Evolutionary conservation across 1,140 invertebrate species (phyloP).

Genomic region (Cepaea nemoralis): DNA sequence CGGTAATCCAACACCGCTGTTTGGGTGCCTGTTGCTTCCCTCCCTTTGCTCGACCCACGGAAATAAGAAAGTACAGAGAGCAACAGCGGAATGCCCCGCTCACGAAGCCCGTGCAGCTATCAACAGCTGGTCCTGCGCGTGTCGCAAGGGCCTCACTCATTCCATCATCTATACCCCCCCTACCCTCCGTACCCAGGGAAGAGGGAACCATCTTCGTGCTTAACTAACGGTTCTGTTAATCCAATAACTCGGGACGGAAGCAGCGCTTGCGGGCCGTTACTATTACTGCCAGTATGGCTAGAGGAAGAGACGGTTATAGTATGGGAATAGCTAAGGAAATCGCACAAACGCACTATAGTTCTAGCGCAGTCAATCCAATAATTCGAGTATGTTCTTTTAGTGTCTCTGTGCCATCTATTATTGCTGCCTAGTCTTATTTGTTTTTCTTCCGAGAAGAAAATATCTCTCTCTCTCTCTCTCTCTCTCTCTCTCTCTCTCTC

Average conservation of each 20-base stretch:
- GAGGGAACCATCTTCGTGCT: neutral
- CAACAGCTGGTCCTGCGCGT: conserved; percentile 1
- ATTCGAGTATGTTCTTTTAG: too few relatives aligned
- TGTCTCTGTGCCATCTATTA: too few relatives aligned
- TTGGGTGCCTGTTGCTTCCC: conserved; percentile 3
- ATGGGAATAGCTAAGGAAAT: too few relatives aligned
- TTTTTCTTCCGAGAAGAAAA: too few relatives aligned
- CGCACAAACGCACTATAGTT: too few relatives aligned
- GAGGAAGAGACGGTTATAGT: too few relatives aligned
- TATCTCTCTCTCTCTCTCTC: neutral
- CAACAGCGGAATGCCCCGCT: neutral
- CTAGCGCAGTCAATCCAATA: too few relatives aligned
- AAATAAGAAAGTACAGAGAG: neutral
- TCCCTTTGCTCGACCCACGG: neutral
- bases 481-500: neutral
- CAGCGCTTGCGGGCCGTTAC: neutral
- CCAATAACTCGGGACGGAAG: neutral
- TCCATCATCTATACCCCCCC: neutral
- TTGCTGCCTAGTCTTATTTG: too few relatives aligned
- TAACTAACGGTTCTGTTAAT: neutral
- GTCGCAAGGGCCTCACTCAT: neutral
- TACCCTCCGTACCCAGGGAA: neutral
- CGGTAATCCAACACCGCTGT: conserved; percentile 5
- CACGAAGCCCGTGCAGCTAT: neutral
- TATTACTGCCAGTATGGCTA: neutral